phyloP scores from a whole-genome alignment of 1,140 invertebrate genomes.

The Cotesia chilonis region DNA sequence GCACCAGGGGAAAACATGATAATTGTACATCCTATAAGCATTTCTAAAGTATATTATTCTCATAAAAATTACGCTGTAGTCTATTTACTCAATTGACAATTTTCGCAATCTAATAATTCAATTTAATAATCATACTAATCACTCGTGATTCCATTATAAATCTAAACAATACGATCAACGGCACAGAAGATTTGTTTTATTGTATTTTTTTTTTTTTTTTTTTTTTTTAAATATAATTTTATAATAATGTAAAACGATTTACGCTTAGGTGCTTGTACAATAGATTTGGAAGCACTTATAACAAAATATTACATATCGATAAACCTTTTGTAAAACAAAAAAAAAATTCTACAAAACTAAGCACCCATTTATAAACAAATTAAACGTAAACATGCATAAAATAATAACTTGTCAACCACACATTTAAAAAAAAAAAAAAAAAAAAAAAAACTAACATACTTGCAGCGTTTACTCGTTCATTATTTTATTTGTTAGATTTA shows the following conservation, averaged over 20 bases:
- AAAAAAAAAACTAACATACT: background rate
- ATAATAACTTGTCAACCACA: background rate
- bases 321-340: background rate
- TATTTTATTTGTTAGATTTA: no score
- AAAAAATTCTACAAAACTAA: background rate
- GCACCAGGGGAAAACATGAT: background rate
- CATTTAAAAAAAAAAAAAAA: background rate
- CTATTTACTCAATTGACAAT: background rate
- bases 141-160: background rate
- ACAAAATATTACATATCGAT: background rate
- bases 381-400: background rate
- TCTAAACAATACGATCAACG: slow-evolving; percentile 6
- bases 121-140: background rate
- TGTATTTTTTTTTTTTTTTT: background rate
- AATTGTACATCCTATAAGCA: slow-evolving; percentile 9
- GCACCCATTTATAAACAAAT: background rate
- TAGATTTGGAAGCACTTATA: background rate
- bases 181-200: slow-evolving; percentile 5
- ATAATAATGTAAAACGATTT: background rate
- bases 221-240: no score
- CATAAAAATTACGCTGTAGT: background rate
- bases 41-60: slow-evolving; percentile 16
- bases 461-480: background rate
- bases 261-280: background rate
- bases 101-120: background rate